These are phyloP conservation scores for Catocala nupta DNA, from an alignment of 2,888 invertebrate species.

Conservation along the genomic window DNA sequence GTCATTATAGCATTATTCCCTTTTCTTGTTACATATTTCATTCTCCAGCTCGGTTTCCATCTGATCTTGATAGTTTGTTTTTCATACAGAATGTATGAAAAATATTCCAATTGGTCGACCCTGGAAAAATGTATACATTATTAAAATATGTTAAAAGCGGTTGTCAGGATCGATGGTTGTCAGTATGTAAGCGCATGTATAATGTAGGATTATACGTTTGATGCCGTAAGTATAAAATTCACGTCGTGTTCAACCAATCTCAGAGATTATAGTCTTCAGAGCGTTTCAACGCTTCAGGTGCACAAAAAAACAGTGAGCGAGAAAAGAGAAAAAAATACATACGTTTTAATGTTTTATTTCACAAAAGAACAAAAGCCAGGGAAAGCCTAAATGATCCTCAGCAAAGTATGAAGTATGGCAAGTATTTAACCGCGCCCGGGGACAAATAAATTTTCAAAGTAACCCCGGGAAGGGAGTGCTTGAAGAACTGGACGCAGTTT, in stretches of 20 bases:
- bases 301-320: slow-evolving; percentile 27
- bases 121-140: too few species aligned
- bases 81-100: too few species aligned
- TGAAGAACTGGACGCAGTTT: slow-evolving; percentile 46
- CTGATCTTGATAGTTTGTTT: too few species aligned
- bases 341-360: slow-evolving; percentile 44
- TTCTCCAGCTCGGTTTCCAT: too few species aligned
- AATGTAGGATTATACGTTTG: not conserved
- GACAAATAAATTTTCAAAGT: slow-evolving; percentile 54
- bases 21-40: too few species aligned
- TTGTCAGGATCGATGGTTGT: too few species aligned
- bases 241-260: slow-evolving; percentile 8
- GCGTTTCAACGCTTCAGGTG: slow-evolving; percentile 31
- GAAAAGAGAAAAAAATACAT: slow-evolving; percentile 24
- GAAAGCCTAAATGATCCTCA: slow-evolving; percentile 53
- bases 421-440: slow-evolving; percentile 51
- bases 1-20: too few species aligned
- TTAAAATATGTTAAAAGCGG: too few species aligned
- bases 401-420: slow-evolving; percentile 55
- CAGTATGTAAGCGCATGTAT: too few species aligned
- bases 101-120: too few species aligned
- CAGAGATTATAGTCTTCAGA: slow-evolving; percentile 38
- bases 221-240: slow-evolving; percentile 4
- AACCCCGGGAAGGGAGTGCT: slow-evolving; percentile 40
- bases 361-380: slow-evolving; percentile 48